Base-by-base conservation (phyloP, 2,797 vertebrate genomes). In the Capromys pilorides region DNA sequence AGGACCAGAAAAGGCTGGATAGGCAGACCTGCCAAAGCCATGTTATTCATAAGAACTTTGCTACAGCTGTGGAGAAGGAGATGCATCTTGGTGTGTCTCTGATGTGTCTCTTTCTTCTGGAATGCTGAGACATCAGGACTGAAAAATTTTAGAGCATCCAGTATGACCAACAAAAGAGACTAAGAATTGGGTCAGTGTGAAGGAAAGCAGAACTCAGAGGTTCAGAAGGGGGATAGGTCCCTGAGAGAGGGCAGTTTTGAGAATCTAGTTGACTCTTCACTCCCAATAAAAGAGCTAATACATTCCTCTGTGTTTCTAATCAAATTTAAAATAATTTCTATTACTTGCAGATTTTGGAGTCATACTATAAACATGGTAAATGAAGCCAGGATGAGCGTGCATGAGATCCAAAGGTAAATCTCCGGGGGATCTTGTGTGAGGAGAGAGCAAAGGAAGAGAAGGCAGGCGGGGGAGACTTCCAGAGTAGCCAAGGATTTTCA, bases 381-480 rank as follows among this genome's bases (percentile, higher is more conserved):
- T 49, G 67, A 90, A 94, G 45, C 22, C 33, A 13, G 4, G 33
- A 19, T 33, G n/a, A 73, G 22, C 21, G 0, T 41, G 21, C 28
- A 81, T 79, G 31, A 93, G 41, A 2, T 21, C 31, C 19, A 75
- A 92, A 89, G 73, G 54, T 18, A 88, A 93, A 96, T 49, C 49
- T 59, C 71, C 24, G 41, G 59, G 14, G 33, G 91, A 89, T 57
- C 36, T 80, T 59, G 54, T n/a, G 9, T 36, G 41, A 91, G 57
- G 22, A 64, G 21, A 19, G 0, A 61, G 45, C 8, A 71, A 77
- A 83, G 79, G 19, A 64, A 75, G 64, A 92, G 18, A 45, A 36
- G 13, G 33, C n/a, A 85, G 79, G 36, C 18, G n/a, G 77, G 77
- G 66, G 45, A 67, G 7, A 51, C 7, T 2, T 6, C 18, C 26